A percentile compares a stretch with the other conserved stretches of the same genome.
Conservation (phyloP, 1,140 invertebrate genomes). For the Branchinecta lynchi region DNA sequence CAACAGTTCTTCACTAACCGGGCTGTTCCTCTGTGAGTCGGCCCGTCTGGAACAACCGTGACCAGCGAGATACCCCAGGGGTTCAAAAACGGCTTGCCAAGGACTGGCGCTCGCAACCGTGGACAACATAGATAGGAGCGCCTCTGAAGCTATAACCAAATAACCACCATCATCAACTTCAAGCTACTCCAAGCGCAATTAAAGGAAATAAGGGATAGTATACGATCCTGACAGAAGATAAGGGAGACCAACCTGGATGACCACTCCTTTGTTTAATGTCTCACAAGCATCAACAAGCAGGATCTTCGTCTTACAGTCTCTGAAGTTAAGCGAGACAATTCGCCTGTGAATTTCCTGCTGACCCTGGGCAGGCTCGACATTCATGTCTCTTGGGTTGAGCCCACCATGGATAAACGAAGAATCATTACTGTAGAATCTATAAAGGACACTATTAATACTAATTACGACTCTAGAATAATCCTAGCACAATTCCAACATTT, state of each 20-base stretch:
- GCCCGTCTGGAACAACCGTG: too few species aligned
- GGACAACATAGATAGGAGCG: too few species aligned
- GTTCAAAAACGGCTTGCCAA: too few species aligned
- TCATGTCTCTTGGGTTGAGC: constrained; percentile 57
- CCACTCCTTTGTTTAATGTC: constrained; percentile 82
- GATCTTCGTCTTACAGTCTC: constrained; percentile 93
- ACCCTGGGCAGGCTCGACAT: constrained; percentile 69
- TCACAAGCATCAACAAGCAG: constrained; percentile 68
- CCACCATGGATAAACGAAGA: constrained; percentile 91
- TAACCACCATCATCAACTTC: too few species aligned
- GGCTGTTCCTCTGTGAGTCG: too few species aligned
- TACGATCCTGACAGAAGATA: too few species aligned
- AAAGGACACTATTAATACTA: constrained; percentile 22
- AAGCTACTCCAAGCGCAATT: too few species aligned
- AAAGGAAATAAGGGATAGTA: too few species aligned
- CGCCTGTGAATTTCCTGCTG: constrained; percentile 89
- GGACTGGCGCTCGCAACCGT: too few species aligned
- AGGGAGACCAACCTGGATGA: constrained; percentile 54
- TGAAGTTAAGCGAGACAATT: constrained; percentile 86
- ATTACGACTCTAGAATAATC: constrained; percentile 14
- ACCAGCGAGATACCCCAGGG: too few species aligned
- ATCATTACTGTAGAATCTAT: constrained; percentile 83
- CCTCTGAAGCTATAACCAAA: too few species aligned
- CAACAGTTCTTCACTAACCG: too few species aligned
- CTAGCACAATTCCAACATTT: constrained; percentile 26